Conservation (phyloP, 2,888 invertebrate species). For the Tetragonula carbonaria region DNA sequence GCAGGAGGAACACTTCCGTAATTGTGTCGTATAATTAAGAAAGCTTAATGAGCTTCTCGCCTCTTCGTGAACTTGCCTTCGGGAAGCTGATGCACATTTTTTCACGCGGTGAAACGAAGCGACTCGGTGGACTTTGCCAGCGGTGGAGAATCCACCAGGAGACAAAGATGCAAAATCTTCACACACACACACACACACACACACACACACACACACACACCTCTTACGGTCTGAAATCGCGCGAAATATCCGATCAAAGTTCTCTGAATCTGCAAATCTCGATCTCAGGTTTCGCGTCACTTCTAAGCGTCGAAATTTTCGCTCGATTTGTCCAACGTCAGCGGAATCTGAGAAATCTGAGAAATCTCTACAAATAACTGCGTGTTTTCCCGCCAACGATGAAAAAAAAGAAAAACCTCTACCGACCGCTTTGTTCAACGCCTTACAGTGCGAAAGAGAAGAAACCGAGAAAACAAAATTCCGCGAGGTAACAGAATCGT, state of each 20-base stretch:
- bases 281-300: neutral
- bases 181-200: too few species aligned
- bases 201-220: too few species aligned
- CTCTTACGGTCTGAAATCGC: neutral
- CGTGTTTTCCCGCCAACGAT: neutral
- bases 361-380: neutral
- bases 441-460: conserved; percentile 2
- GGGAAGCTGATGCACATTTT: conserved; percentile 51
- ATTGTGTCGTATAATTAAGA: conserved; percentile 54
- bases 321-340: neutral
- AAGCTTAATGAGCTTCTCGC: conserved; percentile 56
- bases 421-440: neutral
- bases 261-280: neutral
- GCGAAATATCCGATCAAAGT: too few species aligned
- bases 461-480: conserved; percentile 12
- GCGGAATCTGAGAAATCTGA: conserved; percentile 8
- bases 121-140: neutral
- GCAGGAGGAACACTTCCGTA: conserved; percentile 23
- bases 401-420: neutral
- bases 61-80: conserved; percentile 30
- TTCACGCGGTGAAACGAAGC: conserved; percentile 54
- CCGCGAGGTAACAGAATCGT: neutral
- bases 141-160: neutral
- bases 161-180: neutral
- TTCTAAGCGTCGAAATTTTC: neutral